Base-by-base conservation (phyloP, 2,797 vertebrate species). In the Neopelma chrysocephalum region DNA sequence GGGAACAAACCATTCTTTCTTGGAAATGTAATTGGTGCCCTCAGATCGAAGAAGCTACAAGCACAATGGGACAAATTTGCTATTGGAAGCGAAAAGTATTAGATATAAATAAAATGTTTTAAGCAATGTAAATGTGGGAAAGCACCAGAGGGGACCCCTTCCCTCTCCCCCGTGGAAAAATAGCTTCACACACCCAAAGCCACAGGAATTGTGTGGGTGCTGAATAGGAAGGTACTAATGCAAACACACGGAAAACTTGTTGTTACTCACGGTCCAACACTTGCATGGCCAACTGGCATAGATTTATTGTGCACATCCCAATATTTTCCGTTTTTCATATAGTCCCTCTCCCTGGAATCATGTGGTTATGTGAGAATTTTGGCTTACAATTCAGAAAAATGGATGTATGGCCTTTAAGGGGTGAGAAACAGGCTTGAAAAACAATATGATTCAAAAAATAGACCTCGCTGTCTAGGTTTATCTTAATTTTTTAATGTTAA, bases 201-300 rank as follows among this genome's bases (percentile, higher is more conserved):
- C 95, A 95, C 90, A 96, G 82, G 90, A 96, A 96, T 94, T 89
- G 92, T 95, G 92, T 91, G 90, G 91, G 92, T 95, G 90, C 87
- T 92, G 78, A 93, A 93, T 66, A 96, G 95, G 91, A 96, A 96
- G 89, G 86, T 38, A 86, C 78, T 96, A 94, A 97, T 92, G 93
- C 14, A 72, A 95, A 95, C 82, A 88, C 82, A 94, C 2, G 6
- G 94, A 91, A 92, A 95, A 90, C 68, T 79, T 83, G 36, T 88
- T 86, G 87, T 73, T 96, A 81, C 72, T 90, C 82, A 95, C 0
- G 0, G 66, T 50, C 10, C 77, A 89, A 87, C 0, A 31, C 92
- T 73, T 70, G 54, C 80, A 70, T n/a, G 86, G 83, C 88, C 82
- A 94, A 87, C 70, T 82, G 90, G 81, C 64, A 75, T 6, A 32